Conservation (phyloP, 2,797 vertebrate genomes). For the Caiman crocodilus region DNA sequence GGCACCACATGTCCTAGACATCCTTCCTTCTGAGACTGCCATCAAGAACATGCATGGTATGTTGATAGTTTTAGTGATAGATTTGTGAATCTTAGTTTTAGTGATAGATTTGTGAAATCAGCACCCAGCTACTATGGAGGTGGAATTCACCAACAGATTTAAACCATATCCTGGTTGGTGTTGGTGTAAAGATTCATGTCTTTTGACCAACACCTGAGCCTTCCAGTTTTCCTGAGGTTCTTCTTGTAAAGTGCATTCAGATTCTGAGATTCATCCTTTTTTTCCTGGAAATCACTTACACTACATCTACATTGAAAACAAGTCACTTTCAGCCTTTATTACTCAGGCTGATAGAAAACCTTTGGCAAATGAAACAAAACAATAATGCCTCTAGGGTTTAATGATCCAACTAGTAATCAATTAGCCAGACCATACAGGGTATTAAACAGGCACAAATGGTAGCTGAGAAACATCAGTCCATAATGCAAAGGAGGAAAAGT, state of each 20-base stretch:
- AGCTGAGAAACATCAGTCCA: not conserved
- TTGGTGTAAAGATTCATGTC: not conserved
- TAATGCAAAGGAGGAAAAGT: not conserved
- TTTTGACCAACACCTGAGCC: not conserved
- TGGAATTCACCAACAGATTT: not conserved
- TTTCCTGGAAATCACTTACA: slow-evolving; percentile 1
- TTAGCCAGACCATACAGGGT: not conserved
- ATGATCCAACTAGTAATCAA: not conserved
- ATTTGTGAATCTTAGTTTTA: not conserved
- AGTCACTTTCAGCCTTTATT: not conserved
- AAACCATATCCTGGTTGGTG: not conserved
- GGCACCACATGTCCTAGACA: not conserved
- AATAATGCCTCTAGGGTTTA: not conserved
- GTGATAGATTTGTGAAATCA: not conserved
- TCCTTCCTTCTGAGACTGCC: not conserved
- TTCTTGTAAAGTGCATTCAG: not conserved
- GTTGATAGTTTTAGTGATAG: not conserved
- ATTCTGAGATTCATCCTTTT: not conserved
- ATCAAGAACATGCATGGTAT: too few relatives aligned
- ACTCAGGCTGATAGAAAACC: not conserved
- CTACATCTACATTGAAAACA: not conserved
- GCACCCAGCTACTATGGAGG: not conserved
- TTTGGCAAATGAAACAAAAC: slow-evolving; percentile 9
- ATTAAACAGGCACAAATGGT: slow-evolving; percentile 2
- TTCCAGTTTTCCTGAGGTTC: fast-evolving